Evolutionary conservation across 2,888 invertebrate genomes (phyloP), one percentile per base, ranked within the genome.

Genomic region (Timandra comae): DNA sequence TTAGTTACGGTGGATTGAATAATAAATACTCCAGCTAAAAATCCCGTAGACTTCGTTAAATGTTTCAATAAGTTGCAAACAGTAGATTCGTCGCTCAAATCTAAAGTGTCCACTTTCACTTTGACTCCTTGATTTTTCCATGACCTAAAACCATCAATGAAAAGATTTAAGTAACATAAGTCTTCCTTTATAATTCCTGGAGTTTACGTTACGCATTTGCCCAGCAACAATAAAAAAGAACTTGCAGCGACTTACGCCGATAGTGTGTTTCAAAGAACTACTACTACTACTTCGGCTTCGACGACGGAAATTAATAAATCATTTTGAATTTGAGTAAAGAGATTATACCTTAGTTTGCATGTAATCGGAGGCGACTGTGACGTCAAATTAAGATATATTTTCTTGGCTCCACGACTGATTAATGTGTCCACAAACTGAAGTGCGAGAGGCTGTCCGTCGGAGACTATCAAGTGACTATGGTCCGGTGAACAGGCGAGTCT

Each of bases 401-500:
- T 66, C 22, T 29, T 67, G 2, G 64, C 70, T 1, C 75, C 74
- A 10, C 61, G 53, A 9, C 38, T 40, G 1, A 71, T 46, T 2
- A 76, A 43, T 35, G 44, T 56, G 3, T 68, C 60, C 2, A 59
- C 60, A 8, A 69, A 30, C 20, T 60, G 56, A 5, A 63, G 16
- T 7, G 63, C 62, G 7, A 62, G 38, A 0, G 40, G 28, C 13
- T 60, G 52, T 3, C 54, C 48, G 10, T 69, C 63, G 25, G 60
- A 52, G 7, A 74, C 7, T n/a, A 76, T 33, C 0, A 73, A 12
- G 3, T 68, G 67, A 3, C 43, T 45, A 3, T 38, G 41, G 2
- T 60, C 48, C 3, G 55, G 34, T 2, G 56, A 43, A 32, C 55
- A 58, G 3, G 10, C 36, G 0, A 71, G 30, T 29, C 72, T 73